A percentile compares a stretch with the other conserved stretches of the same genome.
Conservation (phyloP, 2,797 vertebrate genomes). For the Leptodactylus fallax region DNA sequence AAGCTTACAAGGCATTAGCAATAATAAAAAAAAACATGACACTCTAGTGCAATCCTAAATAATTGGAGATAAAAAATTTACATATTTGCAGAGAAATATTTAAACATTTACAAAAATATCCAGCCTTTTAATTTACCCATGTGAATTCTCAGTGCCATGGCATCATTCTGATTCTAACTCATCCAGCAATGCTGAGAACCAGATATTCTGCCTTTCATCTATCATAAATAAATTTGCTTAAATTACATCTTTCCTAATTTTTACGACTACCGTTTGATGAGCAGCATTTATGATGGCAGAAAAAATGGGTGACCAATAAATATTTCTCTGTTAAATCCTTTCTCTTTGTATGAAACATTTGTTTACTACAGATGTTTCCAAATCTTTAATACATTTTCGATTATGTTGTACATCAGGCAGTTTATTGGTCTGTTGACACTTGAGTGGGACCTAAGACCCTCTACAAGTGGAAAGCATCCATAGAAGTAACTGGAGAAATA, state of each 20-base stretch:
- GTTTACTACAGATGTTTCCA: too few relatives aligned
- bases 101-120: constrained; percentile 62
- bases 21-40: constrained; percentile 54
- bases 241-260: not conserved
- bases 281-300: not conserved
- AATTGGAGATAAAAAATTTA: constrained; percentile 56
- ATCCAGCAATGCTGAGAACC: constrained; percentile 12
- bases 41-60: constrained; percentile 51
- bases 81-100: constrained; percentile 63
- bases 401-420: too few relatives aligned
- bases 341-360: not conserved
- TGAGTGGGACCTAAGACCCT: too few relatives aligned
- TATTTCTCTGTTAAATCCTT: constrained; percentile 3
- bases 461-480: too few relatives aligned
- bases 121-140: constrained; percentile 52
- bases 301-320: not conserved
- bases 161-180: constrained; percentile 20
- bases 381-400: too few relatives aligned
- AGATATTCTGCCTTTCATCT: constrained; percentile 16
- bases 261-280: not conserved
- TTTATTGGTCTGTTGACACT: too few relatives aligned
- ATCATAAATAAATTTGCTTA: constrained; percentile 13
- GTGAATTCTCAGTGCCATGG: constrained; percentile 41
- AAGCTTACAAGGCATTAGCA: constrained; percentile 59
- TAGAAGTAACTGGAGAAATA: too few relatives aligned